Evolutionary conservation across 2,113 vertebrate genomes (phyloP).

Genomic region (Pyrgilauda ruficollis): DNA sequence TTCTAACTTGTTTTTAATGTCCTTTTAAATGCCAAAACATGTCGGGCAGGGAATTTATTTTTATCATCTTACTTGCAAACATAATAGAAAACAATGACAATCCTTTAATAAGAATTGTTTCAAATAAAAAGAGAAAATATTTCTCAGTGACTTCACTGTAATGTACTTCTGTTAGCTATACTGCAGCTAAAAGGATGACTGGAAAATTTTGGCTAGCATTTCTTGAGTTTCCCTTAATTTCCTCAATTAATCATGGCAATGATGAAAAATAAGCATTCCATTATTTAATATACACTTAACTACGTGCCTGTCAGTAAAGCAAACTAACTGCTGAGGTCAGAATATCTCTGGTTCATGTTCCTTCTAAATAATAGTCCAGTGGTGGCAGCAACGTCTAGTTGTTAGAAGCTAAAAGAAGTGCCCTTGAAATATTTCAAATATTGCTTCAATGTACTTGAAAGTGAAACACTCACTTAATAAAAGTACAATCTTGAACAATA

Average conservation of each 20-base stretch:
- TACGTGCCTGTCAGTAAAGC: neutral
- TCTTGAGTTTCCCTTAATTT: neutral
- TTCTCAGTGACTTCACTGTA: neutral
- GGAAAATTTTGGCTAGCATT: neutral
- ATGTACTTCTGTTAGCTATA: neutral
- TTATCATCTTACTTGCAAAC: no score
- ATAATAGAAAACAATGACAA: neutral
- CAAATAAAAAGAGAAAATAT: neutral
- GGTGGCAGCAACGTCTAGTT: constrained; percentile 68
- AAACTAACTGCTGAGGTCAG: neutral
- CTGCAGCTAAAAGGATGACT: neutral
- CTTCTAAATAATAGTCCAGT: constrained; percentile 45
- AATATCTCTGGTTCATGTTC: neutral
- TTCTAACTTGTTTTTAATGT: neutral
- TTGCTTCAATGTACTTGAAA: constrained; percentile 56
- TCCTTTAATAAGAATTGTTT: neutral
- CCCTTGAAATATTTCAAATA: constrained; percentile 71
- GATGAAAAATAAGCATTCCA: neutral
- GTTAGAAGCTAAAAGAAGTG: constrained; percentile 32
- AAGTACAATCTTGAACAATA: constrained; percentile 34
- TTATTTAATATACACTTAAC: neutral
- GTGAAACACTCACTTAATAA: constrained; percentile 54
- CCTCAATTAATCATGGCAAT: neutral
- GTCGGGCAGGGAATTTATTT: neutral
- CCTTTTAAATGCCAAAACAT: neutral